Evolutionary conservation across 1,140 invertebrate species (phyloP).

Genomic region (Lutraria rhynchaena): DNA sequence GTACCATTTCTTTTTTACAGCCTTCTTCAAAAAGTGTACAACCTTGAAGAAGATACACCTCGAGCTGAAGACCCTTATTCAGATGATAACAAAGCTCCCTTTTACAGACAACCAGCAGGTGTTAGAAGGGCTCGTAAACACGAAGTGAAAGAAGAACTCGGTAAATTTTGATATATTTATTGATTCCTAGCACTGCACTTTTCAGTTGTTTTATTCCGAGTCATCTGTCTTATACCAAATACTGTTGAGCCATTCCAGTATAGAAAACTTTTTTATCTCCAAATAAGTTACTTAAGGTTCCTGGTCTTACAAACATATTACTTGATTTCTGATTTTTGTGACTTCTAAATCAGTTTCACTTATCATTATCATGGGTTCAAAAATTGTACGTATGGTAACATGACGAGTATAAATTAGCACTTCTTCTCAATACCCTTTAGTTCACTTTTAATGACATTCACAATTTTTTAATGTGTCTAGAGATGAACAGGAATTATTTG

Average conservation of each 20-base stretch:
- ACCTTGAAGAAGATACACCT: slow-evolving; percentile 55
- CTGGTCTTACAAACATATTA: no score
- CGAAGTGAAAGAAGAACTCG: slow-evolving; percentile 74
- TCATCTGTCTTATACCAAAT: neutral
- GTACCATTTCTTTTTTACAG: slow-evolving; percentile 55
- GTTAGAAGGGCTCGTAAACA: slow-evolving; percentile 73
- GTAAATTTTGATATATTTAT: slow-evolving; percentile 51
- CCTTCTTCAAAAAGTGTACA: slow-evolving; percentile 69
- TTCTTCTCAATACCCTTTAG: no score
- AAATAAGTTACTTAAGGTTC: no score
- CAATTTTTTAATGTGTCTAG: no score
- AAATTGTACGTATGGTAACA: no score
- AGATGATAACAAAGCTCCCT: slow-evolving; percentile 78
- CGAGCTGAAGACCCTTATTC: slow-evolving; percentile 76
- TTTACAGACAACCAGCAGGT: slow-evolving; percentile 79
- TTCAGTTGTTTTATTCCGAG: neutral
- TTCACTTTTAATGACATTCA: no score
- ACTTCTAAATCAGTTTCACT: no score
- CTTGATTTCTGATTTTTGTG: no score
- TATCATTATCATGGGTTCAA: no score
- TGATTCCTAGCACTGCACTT: neutral
- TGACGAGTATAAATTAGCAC: no score
- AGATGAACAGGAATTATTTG: no score
- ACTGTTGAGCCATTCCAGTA: neutral
- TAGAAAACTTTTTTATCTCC: no score